A percentile compares a stretch with the other conserved stretches of the same genome.
These are phyloP conservation scores for Catharus fuscescens DNA, from an alignment of 2,113 vertebrate genomes.

Conservation along the genomic window DNA sequence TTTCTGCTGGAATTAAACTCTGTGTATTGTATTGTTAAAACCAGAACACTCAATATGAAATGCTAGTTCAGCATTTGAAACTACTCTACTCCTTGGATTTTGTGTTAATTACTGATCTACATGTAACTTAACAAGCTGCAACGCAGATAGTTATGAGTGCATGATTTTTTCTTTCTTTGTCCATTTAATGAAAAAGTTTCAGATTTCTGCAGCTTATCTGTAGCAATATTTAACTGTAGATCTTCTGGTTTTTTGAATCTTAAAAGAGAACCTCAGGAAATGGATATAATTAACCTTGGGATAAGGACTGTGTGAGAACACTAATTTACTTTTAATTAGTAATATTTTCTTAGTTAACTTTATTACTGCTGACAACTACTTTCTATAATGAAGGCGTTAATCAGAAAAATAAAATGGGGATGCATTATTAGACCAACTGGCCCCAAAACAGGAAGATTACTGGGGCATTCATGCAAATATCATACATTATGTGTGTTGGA, in stretches of 20 bases:
- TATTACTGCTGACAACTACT: neutral
- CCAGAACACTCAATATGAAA: neutral
- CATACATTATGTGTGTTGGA: fast-evolving
- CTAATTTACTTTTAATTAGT: neutral
- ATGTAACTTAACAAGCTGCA: neutral
- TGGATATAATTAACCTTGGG: neutral
- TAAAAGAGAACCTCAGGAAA: neutral
- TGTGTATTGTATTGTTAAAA: neutral
- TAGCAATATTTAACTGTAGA: neutral
- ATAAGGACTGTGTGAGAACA: neutral
- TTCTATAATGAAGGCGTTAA: neutral
- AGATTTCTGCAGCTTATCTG: neutral
- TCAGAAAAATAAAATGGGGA: neutral
- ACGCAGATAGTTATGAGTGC: neutral
- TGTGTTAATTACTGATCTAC: neutral
- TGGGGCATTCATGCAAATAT: neutral
- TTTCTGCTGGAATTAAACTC: neutral
- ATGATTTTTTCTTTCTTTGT: neutral
- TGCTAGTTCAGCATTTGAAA: neutral
- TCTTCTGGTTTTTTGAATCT: neutral
- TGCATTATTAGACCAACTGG: neutral
- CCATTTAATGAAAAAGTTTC: neutral
- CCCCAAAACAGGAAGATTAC: neutral
- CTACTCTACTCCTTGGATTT: neutral
- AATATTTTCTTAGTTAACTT: neutral